A percentile compares a stretch with the other conserved stretches of the same genome.
These are phyloP conservation scores for Platygyra sinensis DNA, from an alignment of 64 coral and sea anemone genomes.

Conservation along the genomic window DNA sequence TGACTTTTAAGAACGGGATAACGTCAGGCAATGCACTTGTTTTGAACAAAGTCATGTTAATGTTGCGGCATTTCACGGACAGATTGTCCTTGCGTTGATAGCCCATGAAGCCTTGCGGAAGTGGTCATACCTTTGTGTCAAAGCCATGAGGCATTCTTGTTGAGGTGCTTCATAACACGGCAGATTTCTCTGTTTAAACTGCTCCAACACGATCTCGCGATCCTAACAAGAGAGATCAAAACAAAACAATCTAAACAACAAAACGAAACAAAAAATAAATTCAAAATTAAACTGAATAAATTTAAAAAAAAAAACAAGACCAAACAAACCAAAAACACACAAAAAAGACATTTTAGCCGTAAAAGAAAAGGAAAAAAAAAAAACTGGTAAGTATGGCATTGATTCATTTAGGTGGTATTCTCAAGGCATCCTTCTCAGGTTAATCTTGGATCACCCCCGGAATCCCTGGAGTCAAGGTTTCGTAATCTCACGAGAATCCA, in stretches of 20 bases:
- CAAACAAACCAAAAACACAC: neutral
- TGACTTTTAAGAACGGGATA: too few species aligned
- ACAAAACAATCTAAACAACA: neutral
- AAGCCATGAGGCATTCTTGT: slow-evolving; percentile 53
- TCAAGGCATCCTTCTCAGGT: too few species aligned
- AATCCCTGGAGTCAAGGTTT: too few species aligned
- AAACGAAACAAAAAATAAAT: neutral
- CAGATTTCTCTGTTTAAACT: slow-evolving; percentile 73
- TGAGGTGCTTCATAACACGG: slow-evolving; percentile 71
- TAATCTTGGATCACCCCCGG: too few species aligned
- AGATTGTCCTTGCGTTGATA: too few species aligned
- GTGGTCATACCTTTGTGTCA: slow-evolving; percentile 62
- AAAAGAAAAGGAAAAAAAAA: too few species aligned
- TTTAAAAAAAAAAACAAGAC: neutral
- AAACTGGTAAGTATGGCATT: too few species aligned
- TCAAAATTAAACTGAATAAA: neutral
- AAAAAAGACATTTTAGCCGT: neutral
- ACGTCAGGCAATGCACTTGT: too few species aligned
- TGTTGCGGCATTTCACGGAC: too few species aligned
- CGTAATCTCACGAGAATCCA: too few species aligned
- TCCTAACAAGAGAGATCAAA: slow-evolving; percentile 42
- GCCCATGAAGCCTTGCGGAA: neutral
- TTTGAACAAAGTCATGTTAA: too few species aligned
- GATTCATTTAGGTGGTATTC: too few species aligned
- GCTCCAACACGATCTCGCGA: slow-evolving; percentile 67